Evolutionary conservation across 2,797 vertebrate genomes (phyloP).

Genomic region (Halcyon leucocephala): DNA sequence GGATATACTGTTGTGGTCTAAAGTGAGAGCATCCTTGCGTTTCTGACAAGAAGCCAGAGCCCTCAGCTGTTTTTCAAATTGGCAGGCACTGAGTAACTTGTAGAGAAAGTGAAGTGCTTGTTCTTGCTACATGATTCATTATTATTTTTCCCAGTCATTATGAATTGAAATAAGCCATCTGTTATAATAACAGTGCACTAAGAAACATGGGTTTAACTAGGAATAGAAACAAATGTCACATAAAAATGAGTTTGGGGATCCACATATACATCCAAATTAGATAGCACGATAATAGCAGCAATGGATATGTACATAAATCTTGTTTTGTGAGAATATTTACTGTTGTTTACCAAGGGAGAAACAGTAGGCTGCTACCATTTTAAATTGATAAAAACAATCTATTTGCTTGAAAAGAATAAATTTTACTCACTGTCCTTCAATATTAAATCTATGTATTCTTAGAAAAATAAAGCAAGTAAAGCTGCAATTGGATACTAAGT

Average conservation of each 20-base stretch:
- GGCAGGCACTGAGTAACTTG: slow-evolving; percentile 18
- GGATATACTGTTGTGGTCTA: not conserved
- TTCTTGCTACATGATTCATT: slow-evolving; percentile 46
- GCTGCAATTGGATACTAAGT: not conserved
- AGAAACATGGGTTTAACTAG: not conserved
- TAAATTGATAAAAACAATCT: not conserved
- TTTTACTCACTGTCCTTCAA: not conserved
- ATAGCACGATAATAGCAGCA: not conserved
- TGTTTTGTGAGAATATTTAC: not conserved
- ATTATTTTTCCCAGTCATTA: slow-evolving; percentile 42
- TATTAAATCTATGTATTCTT: not conserved
- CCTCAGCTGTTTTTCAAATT: slow-evolving; percentile 16
- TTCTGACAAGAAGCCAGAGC: not conserved
- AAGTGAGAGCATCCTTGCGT: not conserved
- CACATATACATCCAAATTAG: slow-evolving; percentile 21
- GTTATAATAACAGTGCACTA: slow-evolving; percentile 19
- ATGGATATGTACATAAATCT: not conserved
- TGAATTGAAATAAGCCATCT: slow-evolving; percentile 56
- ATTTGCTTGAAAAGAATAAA: not conserved
- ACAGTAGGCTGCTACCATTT: not conserved
- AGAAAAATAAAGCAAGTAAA: not conserved
- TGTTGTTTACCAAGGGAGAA: not conserved
- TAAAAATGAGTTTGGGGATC: slow-evolving; percentile 20
- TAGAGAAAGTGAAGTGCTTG: slow-evolving; percentile 28
- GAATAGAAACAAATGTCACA: slow-evolving; percentile 18